Evolutionary conservation across 1,140 invertebrate species (phyloP), one percentile per base, ranked within the genome.

Genomic region (Conus ventricosus): DNA sequence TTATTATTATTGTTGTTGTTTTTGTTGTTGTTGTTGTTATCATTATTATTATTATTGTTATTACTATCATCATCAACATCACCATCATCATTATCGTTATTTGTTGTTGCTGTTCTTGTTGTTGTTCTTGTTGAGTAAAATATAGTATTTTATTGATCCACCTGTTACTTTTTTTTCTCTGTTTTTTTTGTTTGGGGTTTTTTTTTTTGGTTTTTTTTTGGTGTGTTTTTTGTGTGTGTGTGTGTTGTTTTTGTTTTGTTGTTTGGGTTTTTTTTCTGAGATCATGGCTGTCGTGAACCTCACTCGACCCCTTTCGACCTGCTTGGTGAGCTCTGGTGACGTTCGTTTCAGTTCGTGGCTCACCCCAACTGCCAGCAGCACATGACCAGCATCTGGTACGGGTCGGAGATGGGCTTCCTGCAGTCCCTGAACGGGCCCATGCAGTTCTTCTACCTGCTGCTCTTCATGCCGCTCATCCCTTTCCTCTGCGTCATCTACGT

Each of bases 351-450:
- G 95, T 99, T 99, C 95, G 99, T 99, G 88, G 98, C 99, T 71
- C 99, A 99, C 95, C 98, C 99, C 4, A 99, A 99, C 96, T 99
- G 99, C 81, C 99, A 99, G 94, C 99, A 99, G 95, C 96, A 99
- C 89, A 96, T 99, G 93, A 98, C 99, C 7, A 99, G 98, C 91
- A 99, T 99, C 92, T 99, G 99, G 99, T 99, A 99, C 96, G 98
- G 99, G 94, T 98, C 98, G 55, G 96, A 99, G 88, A 98, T 99
- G 11, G 99, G 99, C 0, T 99, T 99, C 95, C 97, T 99, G 10
- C 96, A 98, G 90, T 98, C 98, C 95, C 98, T 99, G 95, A 99
- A 99, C 97, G 92, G 91, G 84, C 96, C 98, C 5, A 96, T 99
- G 89, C 95, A 95, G 91, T 91, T 95, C 13, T n/a, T 99, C 91